Evolutionary conservation across 1,140 invertebrate species (phyloP), one percentile per base, ranked within the genome.

Genomic region (Epicauta chinensis): DNA sequence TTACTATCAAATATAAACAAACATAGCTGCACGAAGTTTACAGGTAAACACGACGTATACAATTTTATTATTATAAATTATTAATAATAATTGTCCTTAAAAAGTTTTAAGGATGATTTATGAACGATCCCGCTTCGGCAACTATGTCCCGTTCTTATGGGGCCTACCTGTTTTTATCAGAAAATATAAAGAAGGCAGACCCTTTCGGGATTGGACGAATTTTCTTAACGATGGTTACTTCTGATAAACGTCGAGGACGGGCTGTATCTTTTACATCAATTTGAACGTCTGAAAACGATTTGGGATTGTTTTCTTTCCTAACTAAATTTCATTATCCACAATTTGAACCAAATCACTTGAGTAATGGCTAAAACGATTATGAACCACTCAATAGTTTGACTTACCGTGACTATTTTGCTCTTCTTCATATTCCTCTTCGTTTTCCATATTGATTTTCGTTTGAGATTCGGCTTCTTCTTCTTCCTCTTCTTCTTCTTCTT

Each of bases 141-240:
- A 56, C 67, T 62, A 67, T 63, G 64, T 64, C 59, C 64, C 51
- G 61, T 62, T 42, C 15, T 38, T 35, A 46, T 16, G 52, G 43
- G 48, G 56, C 62, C 55, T 80, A 95, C 89, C 86, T 90, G 82
- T 97, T 99, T 31, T 82, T 92, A 71, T 86, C 84, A 57, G 87
- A 87, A 79, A 99, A 96, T 71, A 99, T 83, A 81, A 97, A 99
- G 75, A 98, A 93, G 44, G 95, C 89, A 66, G 85, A 85, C 60
- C 85, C 89, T 64, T 86, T 83, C 55, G 97, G 97, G 66, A 99
- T 98, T 38, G 95, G 93, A 75, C 93, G 90, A 71, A 86, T 84
- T 75, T 89, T 84, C 65, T 82, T 91, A 51, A 85, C 80, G 60
- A 89, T 87, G 73, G 87, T 90, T 62, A 93, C 81, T 72, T 97